Conservation (phyloP, 2,797 vertebrate genomes). For the Enteromius radiatus region DNA sequence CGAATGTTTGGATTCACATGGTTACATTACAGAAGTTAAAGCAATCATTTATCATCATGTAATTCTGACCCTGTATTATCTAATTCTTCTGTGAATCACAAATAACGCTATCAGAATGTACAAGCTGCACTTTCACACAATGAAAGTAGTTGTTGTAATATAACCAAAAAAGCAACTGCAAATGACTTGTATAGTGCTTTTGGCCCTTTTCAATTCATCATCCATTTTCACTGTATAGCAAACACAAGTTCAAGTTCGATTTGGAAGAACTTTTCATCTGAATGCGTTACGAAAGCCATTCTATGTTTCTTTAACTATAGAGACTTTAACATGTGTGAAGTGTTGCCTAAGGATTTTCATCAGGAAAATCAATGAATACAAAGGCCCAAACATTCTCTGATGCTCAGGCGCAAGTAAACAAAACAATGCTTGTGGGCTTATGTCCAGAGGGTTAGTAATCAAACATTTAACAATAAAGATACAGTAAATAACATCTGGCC, state of each 20-base stretch:
- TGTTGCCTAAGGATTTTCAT: constrained; percentile 2
- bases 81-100: not conserved
- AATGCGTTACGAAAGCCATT: not conserved
- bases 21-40: not conserved
- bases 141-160: not conserved
- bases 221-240: not conserved
- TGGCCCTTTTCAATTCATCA: not conserved
- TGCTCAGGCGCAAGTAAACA: constrained; percentile 1
- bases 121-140: not conserved
- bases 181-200: not conserved
- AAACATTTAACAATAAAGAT: constrained; percentile 21
- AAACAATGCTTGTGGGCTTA: not conserved
- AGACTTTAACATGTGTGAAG: not conserved
- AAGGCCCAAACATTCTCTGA: constrained; percentile 7
- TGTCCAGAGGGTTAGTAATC: not conserved
- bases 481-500: constrained; percentile 13
- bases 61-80: not conserved
- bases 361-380: constrained; percentile 7
- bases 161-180: not conserved
- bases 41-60: not conserved
- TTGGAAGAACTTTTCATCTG: not conserved
- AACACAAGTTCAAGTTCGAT: not conserved
- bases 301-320: not conserved
- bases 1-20: not conserved
- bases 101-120: not conserved